Base-by-base conservation (phyloP, 2,888 invertebrate genomes). In the Clunio marinus region DNA sequence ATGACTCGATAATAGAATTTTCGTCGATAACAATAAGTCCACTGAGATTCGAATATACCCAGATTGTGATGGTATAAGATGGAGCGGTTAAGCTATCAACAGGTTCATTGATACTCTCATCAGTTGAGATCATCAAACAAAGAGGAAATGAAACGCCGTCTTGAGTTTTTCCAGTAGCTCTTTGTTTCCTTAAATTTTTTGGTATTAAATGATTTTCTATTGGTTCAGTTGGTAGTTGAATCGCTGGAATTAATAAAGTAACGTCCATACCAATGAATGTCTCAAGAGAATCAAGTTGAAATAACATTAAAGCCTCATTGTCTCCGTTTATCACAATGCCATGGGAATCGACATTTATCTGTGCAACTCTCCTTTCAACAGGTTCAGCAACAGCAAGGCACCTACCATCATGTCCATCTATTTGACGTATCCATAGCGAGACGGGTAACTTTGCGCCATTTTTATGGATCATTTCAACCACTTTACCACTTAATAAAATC, bases 371-470 rank as follows among this genome's bases (percentile, higher is more conserved):
- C 13, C 75, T 37, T 73, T 83, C 84, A 20, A 87, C 86, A 0
- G 86, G 86, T 73, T 87, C 87, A 35, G 87, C 86, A 22, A 82
- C 81, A 5, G 86, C 86, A 69, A 87, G 78, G 73, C 86, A 86
- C 0, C 86, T 82, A 0, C 83, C 81, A 69, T 83, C 83, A 65
- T 75, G 79, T 10, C 46, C 35, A 72, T 83, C 83, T 70, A 84
- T 74, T 72, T 83, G 83, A 25, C 83, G 76, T 66, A 86, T 83
- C 87, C 87, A 87, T 17, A 87, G 75, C 0, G 87, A 87, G 1
- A 86, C 86, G 70, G 86, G 85, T 2, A 86, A 79, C 1, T 81
- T 77, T 1, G 78, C 75, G 1, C 84, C 83, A 70, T 80, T 80
- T 71, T 83, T 84, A 24, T 83, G 80, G 37, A 83, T 74, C 68